Conservation (phyloP, 1,140 invertebrate genomes). For the Brachionus angularis region DNA sequence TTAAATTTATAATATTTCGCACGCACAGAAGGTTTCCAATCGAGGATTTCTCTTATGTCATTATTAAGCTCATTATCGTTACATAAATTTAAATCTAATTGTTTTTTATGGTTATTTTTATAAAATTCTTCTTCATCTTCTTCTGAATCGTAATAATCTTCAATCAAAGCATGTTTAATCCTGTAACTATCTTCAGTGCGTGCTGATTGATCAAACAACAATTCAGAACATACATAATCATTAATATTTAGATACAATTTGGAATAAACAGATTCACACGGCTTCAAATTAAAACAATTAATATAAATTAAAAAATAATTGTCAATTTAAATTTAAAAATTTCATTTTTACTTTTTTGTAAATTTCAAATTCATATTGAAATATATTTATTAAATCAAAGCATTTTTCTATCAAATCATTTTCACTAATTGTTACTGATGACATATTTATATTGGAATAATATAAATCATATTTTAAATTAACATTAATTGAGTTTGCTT, state of each 20-base stretch:
- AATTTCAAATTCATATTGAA: conserved; percentile 37
- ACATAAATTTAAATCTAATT: no score
- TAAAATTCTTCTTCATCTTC: no score
- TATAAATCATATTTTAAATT: not conserved
- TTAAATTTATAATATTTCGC: conserved; percentile 1
- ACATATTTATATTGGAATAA: not conserved
- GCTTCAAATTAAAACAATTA: conserved; percentile 19
- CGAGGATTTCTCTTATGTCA: no score
- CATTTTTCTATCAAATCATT: conserved; percentile 34
- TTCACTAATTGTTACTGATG: no score
- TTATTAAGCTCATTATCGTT: no score
- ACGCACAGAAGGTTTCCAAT: no score
- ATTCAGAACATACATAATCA: not conserved
- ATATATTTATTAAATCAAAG: not conserved
- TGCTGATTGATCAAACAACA: conserved; percentile 3
- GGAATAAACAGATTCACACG: conserved; percentile 3
- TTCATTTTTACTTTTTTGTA: not conserved
- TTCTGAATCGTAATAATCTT: no score
- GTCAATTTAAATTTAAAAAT: no score
- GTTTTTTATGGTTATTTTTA: no score
- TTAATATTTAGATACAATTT: not conserved
- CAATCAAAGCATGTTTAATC: no score
- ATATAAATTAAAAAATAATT: not conserved
- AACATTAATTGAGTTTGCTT: not conserved
- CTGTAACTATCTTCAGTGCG: no score